Base-by-base conservation (phyloP, 1,140 invertebrate genomes). In the Andricus grossulariae region DNA sequence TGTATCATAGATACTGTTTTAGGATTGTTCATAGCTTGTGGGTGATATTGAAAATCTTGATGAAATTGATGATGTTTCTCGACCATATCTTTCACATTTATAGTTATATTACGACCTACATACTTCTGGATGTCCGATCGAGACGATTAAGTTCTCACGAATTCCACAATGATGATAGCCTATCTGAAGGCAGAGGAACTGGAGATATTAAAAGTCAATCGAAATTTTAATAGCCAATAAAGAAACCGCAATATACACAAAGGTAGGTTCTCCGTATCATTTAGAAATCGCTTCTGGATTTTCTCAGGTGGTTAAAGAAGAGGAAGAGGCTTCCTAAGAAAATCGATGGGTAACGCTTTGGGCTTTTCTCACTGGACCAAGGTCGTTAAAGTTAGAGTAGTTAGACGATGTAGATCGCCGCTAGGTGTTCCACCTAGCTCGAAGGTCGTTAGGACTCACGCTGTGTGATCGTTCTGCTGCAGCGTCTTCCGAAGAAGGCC, bases 291-390 rank as follows among this genome's bases (percentile, higher is more conserved):
- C 60, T 66, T 39, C 60, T 66, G 60, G 60, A 39, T 66, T 66
- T 66, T 66, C 60, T 66, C 60, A 66, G 60, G 39, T 66, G 16
- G 60, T 66, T 66, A 66, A 66, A 66, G 60, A 66, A 66, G 60
- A 39, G 32, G 39, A 45, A 45, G 39, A 45, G 54, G 13, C 25
- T 39, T 16, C 16, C 10, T n/a, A 66, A 39, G 25, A 66, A 66
- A 66, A 25, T 66, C 21, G 57, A 32, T 39, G 60, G 13, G 25
- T 39, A 54, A 54, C 25, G 60, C 60, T 66, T 66, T n/a, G 60
- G 60, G 60, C 60, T 66, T 66, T 66, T 66, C 60, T 66, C 60
- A 66, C 60, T 66, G 60, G 60, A 39, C 60, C 60, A 66, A 66
- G 60, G 60, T 66, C 60, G 39, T 66, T 66, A 66, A 66, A 66